These are phyloP conservation scores for Bombus consobrinus DNA, from an alignment of 1,140 invertebrate genomes.

Conservation along the genomic window DNA sequence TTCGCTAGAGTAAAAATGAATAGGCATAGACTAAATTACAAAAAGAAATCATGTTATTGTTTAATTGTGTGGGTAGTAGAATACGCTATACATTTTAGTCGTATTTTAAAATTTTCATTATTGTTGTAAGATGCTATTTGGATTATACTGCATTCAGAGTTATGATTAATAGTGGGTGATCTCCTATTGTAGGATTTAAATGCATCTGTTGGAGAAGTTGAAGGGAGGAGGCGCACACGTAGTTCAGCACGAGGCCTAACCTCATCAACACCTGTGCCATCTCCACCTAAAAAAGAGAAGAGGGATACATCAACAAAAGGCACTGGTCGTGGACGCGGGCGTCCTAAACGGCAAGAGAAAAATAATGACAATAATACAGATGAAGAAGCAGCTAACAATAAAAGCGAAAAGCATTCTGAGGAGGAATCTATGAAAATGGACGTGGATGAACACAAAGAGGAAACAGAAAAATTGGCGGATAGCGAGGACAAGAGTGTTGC, in stretches of 20 bases:
- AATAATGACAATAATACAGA: constrained; percentile 78
- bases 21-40: no score
- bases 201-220: constrained; percentile 77
- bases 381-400: constrained; percentile 77
- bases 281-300: constrained; percentile 81
- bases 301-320: constrained; percentile 75
- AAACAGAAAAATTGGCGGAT: constrained; percentile 67
- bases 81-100: background rate
- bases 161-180: background rate
- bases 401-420: constrained; percentile 75
- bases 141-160: no score
- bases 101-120: background rate
- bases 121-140: no score
- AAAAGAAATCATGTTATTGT: background rate
- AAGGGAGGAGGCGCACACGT: constrained; percentile 82
- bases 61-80: background rate
- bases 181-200: constrained; percentile 74
- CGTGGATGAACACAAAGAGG: constrained; percentile 75
- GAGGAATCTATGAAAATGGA: constrained; percentile 79
- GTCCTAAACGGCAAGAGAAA: constrained; percentile 80
- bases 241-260: constrained; percentile 80
- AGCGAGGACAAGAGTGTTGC: constrained; percentile 64
- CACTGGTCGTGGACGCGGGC: constrained; percentile 77
- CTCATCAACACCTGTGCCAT: constrained; percentile 75
- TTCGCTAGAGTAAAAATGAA: no score